Conservation (phyloP, 2,797 vertebrate genomes). For the Morelia viridis region DNA sequence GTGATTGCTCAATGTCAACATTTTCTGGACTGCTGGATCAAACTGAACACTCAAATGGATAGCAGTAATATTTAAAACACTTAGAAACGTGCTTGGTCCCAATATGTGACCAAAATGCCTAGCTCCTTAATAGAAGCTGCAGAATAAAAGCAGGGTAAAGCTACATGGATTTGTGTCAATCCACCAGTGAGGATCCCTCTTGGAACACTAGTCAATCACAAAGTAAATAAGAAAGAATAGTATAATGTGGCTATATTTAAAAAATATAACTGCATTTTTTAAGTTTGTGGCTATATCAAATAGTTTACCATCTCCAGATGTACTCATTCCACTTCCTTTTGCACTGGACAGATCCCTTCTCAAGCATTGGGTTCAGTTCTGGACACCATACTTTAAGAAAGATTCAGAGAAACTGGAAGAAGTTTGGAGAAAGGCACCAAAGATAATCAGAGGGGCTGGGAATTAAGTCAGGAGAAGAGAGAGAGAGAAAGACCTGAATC, state of each 20-base stretch:
- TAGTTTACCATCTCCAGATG: neutral
- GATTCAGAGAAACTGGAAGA: neutral
- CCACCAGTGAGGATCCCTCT: conserved; percentile 37
- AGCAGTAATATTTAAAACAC: neutral
- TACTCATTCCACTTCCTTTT: neutral
- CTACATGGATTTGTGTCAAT: neutral
- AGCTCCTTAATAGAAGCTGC: neutral
- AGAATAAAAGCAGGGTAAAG: neutral
- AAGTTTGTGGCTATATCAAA: neutral
- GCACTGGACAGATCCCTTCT: neutral
- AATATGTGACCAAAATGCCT: neutral
- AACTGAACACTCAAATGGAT: neutral
- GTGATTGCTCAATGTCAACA: neutral
- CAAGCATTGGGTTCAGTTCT: neutral
- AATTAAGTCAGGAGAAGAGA: neutral
- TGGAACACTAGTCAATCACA: conserved; percentile 32
- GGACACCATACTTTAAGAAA: neutral
- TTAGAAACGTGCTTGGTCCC: neutral
- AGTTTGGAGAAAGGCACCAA: neutral
- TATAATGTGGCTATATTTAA: neutral
- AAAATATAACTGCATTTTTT: neutral
- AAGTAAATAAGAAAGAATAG: neutral
- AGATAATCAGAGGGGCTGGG: neutral
- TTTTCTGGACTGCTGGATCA: neutral
- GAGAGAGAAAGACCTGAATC: neutral